Base-by-base conservation (phyloP, 2,113 vertebrate species). In the Etheostoma cragini region DNA sequence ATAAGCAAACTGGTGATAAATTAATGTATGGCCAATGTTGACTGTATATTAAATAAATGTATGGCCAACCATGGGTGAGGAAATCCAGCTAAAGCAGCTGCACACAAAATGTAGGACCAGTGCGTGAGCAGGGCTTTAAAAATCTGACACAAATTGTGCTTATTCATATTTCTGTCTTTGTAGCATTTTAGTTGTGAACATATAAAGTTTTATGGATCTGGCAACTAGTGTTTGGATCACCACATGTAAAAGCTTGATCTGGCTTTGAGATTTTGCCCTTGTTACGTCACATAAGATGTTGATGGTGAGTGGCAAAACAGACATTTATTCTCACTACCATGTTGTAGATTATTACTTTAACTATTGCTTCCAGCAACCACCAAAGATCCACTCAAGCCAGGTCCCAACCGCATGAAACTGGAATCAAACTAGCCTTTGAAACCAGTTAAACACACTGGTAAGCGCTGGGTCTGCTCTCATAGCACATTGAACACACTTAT, bases 401-500 rank as follows among this genome's bases (percentile, higher is more conserved):
- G 16, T 47, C 52, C 42, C 46, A 24, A 71, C 66, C 14, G 12
- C 38, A 52, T 30, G 6, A 35, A 71, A 58, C 50, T 42, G n/a
- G 53, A 82, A 46, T 53, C 69, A 22, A 58, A 70, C 26, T 33
- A 5, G 38, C 49, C 67, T 68, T 52, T 33, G 17, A 81, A 64
- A 72, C 66, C 68, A 50, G 67, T 65, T 68, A 24, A 56, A n/a
- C 71, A 16, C n/a, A 53, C 15, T 22, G 1, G 45, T 58, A 19
- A 57, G 50, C 72, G 70, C 45, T 26, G 35, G 6, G 21, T 65
- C 67, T 79, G 24, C 16, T 66, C 33, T 66, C 2, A 33, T 15
- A 77, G 69, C 52, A 62, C 16, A 67, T 57, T 53, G 38, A 46
- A 63, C 67, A 56, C 69, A 57, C 70, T 82, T 72, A 93, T 91